Evolutionary conservation across 2,888 invertebrate genomes (phyloP).

Genomic region (Agrotis clavis): DNA sequence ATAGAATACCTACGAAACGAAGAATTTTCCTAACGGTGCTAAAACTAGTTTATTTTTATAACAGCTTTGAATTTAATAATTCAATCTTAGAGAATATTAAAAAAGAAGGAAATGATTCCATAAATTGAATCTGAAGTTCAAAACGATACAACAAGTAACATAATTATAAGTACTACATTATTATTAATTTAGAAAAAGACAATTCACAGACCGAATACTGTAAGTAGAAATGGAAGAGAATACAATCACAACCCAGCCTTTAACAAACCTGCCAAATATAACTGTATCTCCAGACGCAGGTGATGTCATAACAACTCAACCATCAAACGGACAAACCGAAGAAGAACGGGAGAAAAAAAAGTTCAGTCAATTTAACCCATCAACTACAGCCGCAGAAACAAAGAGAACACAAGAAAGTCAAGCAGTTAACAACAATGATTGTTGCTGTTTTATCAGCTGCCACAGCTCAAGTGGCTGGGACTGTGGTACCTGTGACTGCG

Average conservation of each 20-base stretch:
- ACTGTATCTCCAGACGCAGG: not conserved
- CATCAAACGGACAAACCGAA: not conserved
- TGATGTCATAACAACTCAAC: conserved; percentile 42
- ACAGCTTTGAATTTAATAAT: no score
- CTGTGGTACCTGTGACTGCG: not conserved
- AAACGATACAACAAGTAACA: not conserved
- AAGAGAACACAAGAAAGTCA: not conserved
- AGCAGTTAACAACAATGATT: fast-evolving
- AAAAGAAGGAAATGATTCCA: not conserved
- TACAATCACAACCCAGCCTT: conserved; percentile 41
- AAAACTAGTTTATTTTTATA: no score
- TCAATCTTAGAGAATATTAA: no score
- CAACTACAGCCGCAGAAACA: not conserved
- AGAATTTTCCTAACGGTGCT: not conserved
- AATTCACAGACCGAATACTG: no score
- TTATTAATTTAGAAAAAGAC: no score
- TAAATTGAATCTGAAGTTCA: no score
- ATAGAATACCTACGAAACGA: not conserved
- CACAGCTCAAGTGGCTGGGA: not conserved
- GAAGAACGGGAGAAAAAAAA: conserved; percentile 6
- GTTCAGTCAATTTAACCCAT: conserved; percentile 9
- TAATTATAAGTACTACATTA: not conserved
- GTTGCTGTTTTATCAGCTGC: not conserved
- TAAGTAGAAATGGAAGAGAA: not conserved
- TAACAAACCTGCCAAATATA: not conserved